phyloP scores from a whole-genome alignment of 2,888 invertebrate species.

The Dryomyza anilis region DNA sequence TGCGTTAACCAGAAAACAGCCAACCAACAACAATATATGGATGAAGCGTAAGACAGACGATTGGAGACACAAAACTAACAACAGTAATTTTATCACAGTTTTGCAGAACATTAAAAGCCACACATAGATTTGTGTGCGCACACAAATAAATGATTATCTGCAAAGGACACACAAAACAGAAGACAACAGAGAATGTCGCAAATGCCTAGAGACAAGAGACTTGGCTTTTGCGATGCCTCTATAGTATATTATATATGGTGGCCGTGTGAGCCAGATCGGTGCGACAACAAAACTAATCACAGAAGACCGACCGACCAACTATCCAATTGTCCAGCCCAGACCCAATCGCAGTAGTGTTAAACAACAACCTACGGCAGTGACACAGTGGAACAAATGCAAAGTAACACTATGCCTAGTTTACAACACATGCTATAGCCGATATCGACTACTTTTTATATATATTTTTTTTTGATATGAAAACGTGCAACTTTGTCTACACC shows the following conservation, averaged over 20 bases:
- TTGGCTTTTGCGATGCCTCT: no score
- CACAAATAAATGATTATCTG: slow-evolving; percentile 7
- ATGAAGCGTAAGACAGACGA: neutral
- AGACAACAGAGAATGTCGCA: neutral
- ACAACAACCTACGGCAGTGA: no score
- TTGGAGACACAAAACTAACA: slow-evolving; percentile 12
- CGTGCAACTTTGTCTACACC: no score
- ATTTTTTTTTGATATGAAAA: no score
- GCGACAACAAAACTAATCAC: slow-evolving; percentile 12
- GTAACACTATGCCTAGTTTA: no score
- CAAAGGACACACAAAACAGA: slow-evolving; percentile 32
- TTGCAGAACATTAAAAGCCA: neutral
- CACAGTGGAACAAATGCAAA: no score
- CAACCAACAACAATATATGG: slow-evolving; percentile 13
- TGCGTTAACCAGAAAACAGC: neutral
- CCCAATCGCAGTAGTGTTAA: no score
- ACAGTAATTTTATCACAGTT: neutral
- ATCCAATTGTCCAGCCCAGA: no score
- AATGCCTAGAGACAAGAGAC: neutral
- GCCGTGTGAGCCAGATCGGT: neutral
- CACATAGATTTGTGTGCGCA: neutral
- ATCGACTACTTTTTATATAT: no score
- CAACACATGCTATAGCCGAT: no score
- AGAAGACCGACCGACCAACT: no score
- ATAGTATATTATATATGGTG: slow-evolving; percentile 22